Evolutionary conservation across 1,140 invertebrate genomes (phyloP), one percentile per base, ranked within the genome.

Genomic region (Epicauta chinensis): DNA sequence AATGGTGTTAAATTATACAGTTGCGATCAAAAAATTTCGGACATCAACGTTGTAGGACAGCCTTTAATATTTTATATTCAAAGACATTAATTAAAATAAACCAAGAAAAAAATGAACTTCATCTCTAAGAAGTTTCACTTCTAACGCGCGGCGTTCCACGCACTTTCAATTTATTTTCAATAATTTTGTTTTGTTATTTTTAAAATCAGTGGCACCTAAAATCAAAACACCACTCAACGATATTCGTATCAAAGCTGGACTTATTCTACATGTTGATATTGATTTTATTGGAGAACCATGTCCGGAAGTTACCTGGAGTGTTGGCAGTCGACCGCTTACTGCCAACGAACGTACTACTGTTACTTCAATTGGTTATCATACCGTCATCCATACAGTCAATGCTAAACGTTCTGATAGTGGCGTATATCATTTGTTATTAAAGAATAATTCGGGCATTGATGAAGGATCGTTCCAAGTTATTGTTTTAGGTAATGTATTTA

Each of bases 221-320:
- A 96, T 97, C 62, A 84, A 91, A 45, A 93, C 91, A 38, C 90
- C 91, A 6, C 75, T 94, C 48, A 82, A 86, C 60, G 89, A 95
- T 62, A 81, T 93, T 45, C 82, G 87, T 45, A 87, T 94, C 56
- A 93, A 93, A 70, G 89, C 91, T 60, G 94, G 94, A 41, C 86
- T 93, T 43, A 91, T 95, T 36, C 83, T 97, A 70, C 92, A 94
- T 59, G 77, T 92, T 50, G 92, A 96, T 65, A 87, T 97, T 38
- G 85, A 94, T 66, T 97, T 93, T 64, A 83, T 94, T 66, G 94
- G 94, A 50, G 89, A 91, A 73, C 91, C 91, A 6, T 78, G 82
- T 47, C 92, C 92, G 34, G 86, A 90, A 64, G 89, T 90, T 7
- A 81, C 76, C 42, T 95, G 92, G 92, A 89, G 83, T 35, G 81